Evolutionary conservation across 2,113 vertebrate genomes (phyloP).

Genomic region (Anguilla rostrata): DNA sequence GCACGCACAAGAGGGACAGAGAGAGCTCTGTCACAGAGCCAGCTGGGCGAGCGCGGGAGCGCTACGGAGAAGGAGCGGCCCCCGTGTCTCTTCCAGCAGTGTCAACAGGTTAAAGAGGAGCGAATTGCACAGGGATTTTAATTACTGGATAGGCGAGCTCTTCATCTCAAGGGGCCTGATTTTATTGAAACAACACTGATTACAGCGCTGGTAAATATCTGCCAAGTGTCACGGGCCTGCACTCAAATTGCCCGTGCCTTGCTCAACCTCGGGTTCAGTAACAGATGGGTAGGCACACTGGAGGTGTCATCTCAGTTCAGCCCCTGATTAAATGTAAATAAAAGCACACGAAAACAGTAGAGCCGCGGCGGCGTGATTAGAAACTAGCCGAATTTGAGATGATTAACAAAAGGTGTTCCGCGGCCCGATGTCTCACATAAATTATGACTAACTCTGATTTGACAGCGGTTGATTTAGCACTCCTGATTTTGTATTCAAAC

Average conservation of each 20-base stretch:
- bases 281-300: neutral
- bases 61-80: neutral
- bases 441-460: neutral
- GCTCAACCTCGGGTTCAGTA: neutral
- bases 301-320: neutral
- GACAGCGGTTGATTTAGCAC: neutral
- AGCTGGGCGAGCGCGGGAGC: neutral
- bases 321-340: neutral
- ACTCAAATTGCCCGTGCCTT: neutral
- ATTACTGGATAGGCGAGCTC: neutral
- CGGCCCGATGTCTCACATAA: neutral
- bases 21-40: neutral
- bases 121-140: neutral
- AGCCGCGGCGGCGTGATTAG: neutral
- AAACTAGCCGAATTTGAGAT: neutral
- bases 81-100: neutral
- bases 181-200: conserved; percentile 10
- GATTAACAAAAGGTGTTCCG: neutral
- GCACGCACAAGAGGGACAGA: neutral
- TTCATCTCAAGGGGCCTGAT: conserved; percentile 7
- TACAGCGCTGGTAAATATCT: conserved; percentile 6
- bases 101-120: conserved; percentile 14
- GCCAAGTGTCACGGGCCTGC: neutral
- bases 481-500: neutral
- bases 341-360: neutral